phyloP scores from a whole-genome alignment of 1,140 invertebrate species.

The Olivierus martensii region DNA sequence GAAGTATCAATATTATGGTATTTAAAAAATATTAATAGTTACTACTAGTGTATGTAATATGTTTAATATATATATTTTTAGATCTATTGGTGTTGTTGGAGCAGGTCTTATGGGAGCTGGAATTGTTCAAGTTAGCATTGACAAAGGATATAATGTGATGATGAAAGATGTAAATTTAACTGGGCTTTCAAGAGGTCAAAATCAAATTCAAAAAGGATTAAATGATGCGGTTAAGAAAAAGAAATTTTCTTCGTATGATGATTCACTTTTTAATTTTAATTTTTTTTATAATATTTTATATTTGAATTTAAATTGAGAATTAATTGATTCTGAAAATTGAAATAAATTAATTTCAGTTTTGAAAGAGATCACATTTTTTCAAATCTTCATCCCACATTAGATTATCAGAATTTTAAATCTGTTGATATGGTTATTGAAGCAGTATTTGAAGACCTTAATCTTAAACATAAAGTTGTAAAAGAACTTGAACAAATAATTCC shows the following conservation, averaged over 20 bases:
- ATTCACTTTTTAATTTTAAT: slow-evolving; percentile 21
- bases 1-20: no score
- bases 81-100: slow-evolving; percentile 70
- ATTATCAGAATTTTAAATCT: slow-evolving; percentile 74
- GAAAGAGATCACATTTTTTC: slow-evolving; percentile 66
- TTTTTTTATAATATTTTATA: no score
- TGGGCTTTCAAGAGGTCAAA: slow-evolving; percentile 71
- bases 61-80: no score
- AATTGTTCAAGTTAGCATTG: slow-evolving; percentile 92
- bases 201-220: slow-evolving; percentile 78
- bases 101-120: slow-evolving; percentile 90
- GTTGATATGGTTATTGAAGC: slow-evolving; percentile 96
- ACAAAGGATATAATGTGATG: slow-evolving; percentile 81
- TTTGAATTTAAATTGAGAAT: no score
- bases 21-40: no score
- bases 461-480: slow-evolving; percentile 92
- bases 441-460: slow-evolving; percentile 89
- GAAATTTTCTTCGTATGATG: slow-evolving; percentile 46
- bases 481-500: slow-evolving; percentile 81
- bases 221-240: slow-evolving; percentile 66
- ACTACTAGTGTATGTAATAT: no score
- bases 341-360: slow-evolving; percentile 35
- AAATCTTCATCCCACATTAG: slow-evolving; percentile 61
- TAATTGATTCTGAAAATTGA: not conserved
- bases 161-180: slow-evolving; percentile 78